Conservation (phyloP, 1,140 invertebrate species). For the Megalopta genalis region DNA sequence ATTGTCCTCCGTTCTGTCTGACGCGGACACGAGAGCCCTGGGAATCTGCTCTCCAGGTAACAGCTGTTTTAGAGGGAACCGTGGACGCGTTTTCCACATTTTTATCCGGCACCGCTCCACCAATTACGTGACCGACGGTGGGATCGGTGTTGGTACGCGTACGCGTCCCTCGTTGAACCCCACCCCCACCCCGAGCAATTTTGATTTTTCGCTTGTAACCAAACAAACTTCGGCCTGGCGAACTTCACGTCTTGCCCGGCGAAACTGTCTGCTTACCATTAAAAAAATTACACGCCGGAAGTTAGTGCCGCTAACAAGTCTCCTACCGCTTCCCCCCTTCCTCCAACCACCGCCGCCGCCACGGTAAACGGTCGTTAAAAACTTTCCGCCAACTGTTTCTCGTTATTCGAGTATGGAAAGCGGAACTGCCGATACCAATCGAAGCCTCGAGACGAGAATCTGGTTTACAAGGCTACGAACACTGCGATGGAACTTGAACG, state of each 20-base stretch:
- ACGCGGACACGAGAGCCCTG: constrained; percentile 51
- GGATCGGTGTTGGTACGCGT: constrained; percentile 3
- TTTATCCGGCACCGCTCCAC: constrained; percentile 33
- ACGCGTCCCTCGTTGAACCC: not conserved
- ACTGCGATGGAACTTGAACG: too few species aligned
- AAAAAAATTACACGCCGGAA: not conserved
- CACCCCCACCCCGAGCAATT: not conserved
- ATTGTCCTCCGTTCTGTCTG: constrained; percentile 46
- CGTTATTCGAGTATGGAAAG: constrained; percentile 1
- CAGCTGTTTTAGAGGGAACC: constrained; percentile 58
- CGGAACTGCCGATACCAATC: not conserved
- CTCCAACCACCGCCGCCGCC: too few species aligned
- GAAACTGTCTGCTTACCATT: not conserved
- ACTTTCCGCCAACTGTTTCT: not conserved
- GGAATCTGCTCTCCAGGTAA: constrained; percentile 59
- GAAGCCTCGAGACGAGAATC: not conserved
- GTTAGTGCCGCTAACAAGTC: not conserved
- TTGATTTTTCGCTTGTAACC: not conserved
- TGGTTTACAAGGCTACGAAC: not conserved
- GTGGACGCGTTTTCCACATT: constrained; percentile 38
- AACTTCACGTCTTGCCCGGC: too few species aligned
- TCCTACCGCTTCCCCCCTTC: too few species aligned
- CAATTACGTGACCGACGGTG: constrained; percentile 59
- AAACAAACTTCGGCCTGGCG: too few species aligned
- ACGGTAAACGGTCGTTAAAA: constrained; percentile 7